Evolutionary conservation across 2,797 vertebrate species (phyloP), one percentile per base, ranked within the genome.

Genomic region (Oceanodroma leucorhoa): DNA sequence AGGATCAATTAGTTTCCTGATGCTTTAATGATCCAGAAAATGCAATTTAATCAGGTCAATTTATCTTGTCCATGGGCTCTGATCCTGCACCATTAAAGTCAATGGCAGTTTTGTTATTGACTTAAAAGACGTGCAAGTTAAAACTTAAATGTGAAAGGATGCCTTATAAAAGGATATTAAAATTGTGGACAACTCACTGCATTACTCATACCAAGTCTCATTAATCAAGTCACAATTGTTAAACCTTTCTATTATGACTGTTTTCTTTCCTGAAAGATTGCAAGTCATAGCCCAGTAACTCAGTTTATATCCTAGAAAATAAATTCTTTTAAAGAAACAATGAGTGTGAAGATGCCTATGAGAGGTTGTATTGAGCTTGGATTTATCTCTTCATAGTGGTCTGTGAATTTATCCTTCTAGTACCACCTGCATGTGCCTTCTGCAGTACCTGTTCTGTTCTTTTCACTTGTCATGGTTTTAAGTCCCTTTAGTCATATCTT

Each of bases 1-100:
- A 81, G n/a, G 55, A 83, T 69, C 70, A 41, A 0, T 94, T 94
- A 65, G 20, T 57, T 93, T 89, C 48, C 38, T 77, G 32, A 66
- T 67, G 32, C 43, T 83, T 70, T 93, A 96, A 87, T 83, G 82
- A 83, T 71, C 43, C 32, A 89, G 70, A 92, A 93, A 90, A 95
- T 86, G 80, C 83, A n/a, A 82, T 84, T 71, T 89, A 83, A 83
- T 73, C 38, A 76, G 45, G 53, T 87, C 38, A 60, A 8, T 93
- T 94, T 76, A 7, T 78, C 53, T 70, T 50, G 16, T 83, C 32
- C 67, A 16, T 46, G 51, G 50, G 8, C 23, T 67, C 23, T 83
- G n/a, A 75, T 89, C 54, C n/a, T 83, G 51, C n/a, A 53, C 30
- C 12, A 26, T 75, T 92, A 34, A 77, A 91, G n/a, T 57, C 71